Conservation (phyloP, 2,113 vertebrate species). For the Chrysochloris asiatica region DNA sequence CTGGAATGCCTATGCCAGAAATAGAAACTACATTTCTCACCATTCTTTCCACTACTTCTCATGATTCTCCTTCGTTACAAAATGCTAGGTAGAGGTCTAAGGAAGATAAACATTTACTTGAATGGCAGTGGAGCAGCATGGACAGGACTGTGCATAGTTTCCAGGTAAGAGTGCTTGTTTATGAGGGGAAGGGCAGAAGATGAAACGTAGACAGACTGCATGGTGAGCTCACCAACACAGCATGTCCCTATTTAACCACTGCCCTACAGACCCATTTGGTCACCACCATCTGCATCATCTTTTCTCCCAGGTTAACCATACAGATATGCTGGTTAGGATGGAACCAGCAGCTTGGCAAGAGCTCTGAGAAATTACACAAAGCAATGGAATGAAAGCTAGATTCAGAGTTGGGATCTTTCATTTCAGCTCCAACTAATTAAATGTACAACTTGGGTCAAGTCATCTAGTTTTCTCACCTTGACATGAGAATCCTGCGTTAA, state of each 20-base stretch:
- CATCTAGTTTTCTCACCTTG: slow-evolving; percentile 26
- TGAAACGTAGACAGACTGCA: slow-evolving; percentile 34
- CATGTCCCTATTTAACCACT: slow-evolving; percentile 52
- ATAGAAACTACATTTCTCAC: slow-evolving; percentile 36
- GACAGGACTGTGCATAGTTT: slow-evolving; percentile 70
- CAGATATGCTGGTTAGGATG: neutral
- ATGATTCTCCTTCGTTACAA: slow-evolving; percentile 57
- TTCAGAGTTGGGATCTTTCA: neutral
- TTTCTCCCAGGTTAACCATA: neutral
- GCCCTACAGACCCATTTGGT: slow-evolving; percentile 47
- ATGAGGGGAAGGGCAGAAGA: slow-evolving; percentile 56
- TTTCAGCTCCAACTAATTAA: neutral
- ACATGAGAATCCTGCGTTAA: neutral
- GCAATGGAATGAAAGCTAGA: slow-evolving; percentile 34
- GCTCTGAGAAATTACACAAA: slow-evolving; percentile 63
- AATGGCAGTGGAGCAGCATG: slow-evolving; percentile 1
- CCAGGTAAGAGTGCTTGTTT: slow-evolving; percentile 77
- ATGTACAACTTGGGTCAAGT: neutral
- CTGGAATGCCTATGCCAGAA: neutral
- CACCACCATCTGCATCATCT: slow-evolving; percentile 27
- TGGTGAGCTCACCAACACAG: slow-evolving; percentile 67
- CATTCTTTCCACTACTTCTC: slow-evolving; percentile 65
- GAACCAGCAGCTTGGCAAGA: slow-evolving; percentile 65
- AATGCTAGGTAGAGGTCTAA: slow-evolving; percentile 50
- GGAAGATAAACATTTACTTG: slow-evolving; percentile 41